Conservation (phyloP, 2,797 vertebrate species). For the Arctocebus calabarensis region DNA sequence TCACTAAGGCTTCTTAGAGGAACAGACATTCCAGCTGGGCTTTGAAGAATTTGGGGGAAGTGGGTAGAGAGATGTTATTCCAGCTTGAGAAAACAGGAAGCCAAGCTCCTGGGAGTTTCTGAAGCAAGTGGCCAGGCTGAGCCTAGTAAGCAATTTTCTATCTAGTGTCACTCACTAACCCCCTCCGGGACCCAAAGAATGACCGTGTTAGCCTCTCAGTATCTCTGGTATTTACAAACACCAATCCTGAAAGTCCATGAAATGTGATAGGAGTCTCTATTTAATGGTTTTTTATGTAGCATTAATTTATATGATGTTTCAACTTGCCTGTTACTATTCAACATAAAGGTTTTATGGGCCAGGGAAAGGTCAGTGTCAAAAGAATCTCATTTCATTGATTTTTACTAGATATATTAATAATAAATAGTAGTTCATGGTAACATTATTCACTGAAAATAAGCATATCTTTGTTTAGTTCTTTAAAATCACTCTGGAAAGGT, state of each 20-base stretch:
- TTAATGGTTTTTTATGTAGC: not conserved
- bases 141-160: not conserved
- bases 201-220: not conserved
- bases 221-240: not conserved
- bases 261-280: not conserved
- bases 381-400: not conserved
- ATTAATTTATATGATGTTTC: conserved; percentile 15
- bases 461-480: conserved; percentile 21
- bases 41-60: not conserved
- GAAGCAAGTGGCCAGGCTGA: not conserved
- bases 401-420: not conserved
- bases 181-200: not conserved
- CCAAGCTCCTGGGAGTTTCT: not conserved
- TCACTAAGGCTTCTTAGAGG: not conserved
- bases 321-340: not conserved
- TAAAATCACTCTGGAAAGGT: conserved; percentile 7
- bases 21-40: not conserved
- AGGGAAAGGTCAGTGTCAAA: not conserved
- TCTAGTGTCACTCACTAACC: not conserved
- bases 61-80: not conserved
- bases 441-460: conserved; percentile 31
- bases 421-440: not conserved
- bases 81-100: not conserved
- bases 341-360: not conserved
- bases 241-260: not conserved